Percentiles rank a stretch among this genome's conserved stretches.
Evolutionary conservation across 1,140 invertebrate species (phyloP).

Genomic region (Drosophila virilis): DNA sequence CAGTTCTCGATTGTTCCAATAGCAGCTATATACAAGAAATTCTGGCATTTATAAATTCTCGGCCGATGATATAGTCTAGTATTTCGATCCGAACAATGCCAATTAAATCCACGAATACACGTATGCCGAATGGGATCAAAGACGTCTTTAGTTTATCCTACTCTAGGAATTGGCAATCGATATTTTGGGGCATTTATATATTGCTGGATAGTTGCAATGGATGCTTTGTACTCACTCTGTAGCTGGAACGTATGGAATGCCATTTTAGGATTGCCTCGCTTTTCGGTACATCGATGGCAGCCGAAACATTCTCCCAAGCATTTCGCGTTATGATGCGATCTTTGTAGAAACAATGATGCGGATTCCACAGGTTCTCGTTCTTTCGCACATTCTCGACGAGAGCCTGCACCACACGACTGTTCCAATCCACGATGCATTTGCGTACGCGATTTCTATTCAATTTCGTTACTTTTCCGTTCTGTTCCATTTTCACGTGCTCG

Average conservation of each 20-base stretch:
- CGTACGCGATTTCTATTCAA: not conserved
- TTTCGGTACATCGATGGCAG: not conserved
- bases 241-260: not conserved
- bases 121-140: too few relatives aligned
- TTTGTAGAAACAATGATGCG: not conserved
- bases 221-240: not conserved
- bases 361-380: not conserved
- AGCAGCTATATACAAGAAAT: too few relatives aligned
- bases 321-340: not conserved
- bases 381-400: not conserved
- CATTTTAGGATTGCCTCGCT: not conserved
- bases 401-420: not conserved
- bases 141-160: too few relatives aligned
- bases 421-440: not conserved
- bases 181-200: too few relatives aligned
- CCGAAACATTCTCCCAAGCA: not conserved
- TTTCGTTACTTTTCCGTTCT: not conserved
- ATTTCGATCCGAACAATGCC: too few relatives aligned
- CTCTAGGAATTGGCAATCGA: too few relatives aligned
- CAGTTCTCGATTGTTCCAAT: too few relatives aligned
- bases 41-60: too few relatives aligned
- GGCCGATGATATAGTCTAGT: too few relatives aligned
- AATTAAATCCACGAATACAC: too few relatives aligned
- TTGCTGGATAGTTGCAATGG: too few relatives aligned
- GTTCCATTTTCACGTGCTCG: not conserved